Conservation (phyloP, 2,113 vertebrate genomes). For the Phylloscopus trochilus region DNA sequence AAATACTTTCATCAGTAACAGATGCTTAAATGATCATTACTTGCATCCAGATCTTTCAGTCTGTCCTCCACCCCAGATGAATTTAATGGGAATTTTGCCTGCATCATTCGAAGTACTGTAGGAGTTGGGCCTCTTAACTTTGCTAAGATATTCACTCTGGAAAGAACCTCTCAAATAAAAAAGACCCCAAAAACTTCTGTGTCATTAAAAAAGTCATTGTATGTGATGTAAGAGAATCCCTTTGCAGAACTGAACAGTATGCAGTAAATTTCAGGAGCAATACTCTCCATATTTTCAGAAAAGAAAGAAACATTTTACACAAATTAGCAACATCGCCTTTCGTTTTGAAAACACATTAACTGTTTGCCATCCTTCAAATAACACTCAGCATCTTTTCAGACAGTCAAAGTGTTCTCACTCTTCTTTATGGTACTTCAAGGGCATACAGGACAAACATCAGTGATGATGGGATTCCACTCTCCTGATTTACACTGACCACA, state of each 20-base stretch:
- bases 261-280: not conserved
- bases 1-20: not conserved
- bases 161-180: not conserved
- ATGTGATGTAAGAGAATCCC: not conserved
- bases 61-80: not conserved
- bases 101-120: not conserved
- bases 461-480: not conserved
- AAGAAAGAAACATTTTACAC: not conserved
- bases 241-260: not conserved
- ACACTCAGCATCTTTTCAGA: not conserved
- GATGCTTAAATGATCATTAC: not conserved
- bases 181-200: accelerated
- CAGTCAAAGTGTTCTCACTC: not conserved
- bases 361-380: not conserved
- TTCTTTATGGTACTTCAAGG: not conserved
- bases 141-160: not conserved
- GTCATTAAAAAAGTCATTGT: not conserved
- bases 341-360: not conserved
- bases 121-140: not conserved
- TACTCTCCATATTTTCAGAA: not conserved
- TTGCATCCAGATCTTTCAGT: not conserved
- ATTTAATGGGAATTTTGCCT: not conserved
- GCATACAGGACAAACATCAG: not conserved
- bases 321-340: not conserved
- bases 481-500: not conserved